phyloP scores from a whole-genome alignment of 2,113 vertebrate genomes.

The Eidolon helvum region DNA sequence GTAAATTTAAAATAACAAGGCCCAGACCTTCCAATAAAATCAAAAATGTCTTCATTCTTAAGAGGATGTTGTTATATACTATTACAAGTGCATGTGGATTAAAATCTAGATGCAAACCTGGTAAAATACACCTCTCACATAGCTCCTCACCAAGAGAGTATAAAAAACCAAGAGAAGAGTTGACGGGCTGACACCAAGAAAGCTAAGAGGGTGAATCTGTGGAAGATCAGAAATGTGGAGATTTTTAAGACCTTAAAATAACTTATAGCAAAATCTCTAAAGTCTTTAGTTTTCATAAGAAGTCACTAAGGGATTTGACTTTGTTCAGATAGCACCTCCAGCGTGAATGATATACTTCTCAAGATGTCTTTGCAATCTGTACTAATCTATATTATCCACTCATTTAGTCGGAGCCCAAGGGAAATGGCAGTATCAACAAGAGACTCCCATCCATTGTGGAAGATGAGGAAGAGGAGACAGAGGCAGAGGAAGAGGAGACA shows the following conservation, averaged over 20 bases:
- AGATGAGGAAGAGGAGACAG: slow-evolving; percentile 86
- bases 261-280: neutral
- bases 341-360: neutral
- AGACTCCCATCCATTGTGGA: slow-evolving; percentile 86
- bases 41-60: neutral
- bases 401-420: slow-evolving; percentile 85
- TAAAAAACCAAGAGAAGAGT: neutral
- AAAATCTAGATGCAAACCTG: neutral
- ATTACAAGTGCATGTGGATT: neutral
- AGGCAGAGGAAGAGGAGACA: slow-evolving; percentile 82
- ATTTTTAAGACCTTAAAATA: neutral
- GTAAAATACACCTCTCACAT: neutral
- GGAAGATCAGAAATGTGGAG: neutral
- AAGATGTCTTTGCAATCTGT: neutral
- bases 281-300: neutral
- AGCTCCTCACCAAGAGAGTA: neutral
- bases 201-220: neutral
- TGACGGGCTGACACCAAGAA: neutral
- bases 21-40: neutral
- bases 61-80: neutral
- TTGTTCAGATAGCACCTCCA: slow-evolving; percentile 2
- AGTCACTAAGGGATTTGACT: neutral
- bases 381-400: neutral
- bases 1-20: neutral
- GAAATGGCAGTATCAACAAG: slow-evolving; percentile 88